These are phyloP conservation scores for Drosophila macrospina DNA, from an alignment of 2,888 invertebrate species.

Conservation along the genomic window DNA sequence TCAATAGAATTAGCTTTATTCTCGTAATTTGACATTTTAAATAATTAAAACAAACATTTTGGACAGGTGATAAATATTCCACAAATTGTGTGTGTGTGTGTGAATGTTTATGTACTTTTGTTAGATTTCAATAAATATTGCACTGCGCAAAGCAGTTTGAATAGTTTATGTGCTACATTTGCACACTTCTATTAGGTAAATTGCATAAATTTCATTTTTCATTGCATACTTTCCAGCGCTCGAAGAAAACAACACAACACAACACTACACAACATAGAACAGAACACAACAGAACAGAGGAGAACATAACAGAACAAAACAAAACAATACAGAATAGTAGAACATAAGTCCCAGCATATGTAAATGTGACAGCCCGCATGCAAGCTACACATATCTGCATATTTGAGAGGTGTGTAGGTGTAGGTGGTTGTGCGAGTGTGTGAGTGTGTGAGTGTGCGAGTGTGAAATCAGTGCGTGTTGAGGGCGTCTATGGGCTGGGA, in stretches of 20 bases:
- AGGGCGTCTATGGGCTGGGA: constrained; percentile 47
- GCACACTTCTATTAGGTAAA: constrained; percentile 47
- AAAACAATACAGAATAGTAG: constrained; percentile 21
- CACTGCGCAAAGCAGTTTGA: constrained; percentile 31
- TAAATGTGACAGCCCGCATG: constrained; percentile 70
- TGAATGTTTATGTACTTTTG: background rate
- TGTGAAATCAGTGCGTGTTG: constrained; percentile 69
- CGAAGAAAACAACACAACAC: constrained; percentile 30
- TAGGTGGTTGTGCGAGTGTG: constrained; percentile 3
- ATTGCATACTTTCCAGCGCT: constrained; percentile 48
- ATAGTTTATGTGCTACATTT: constrained; percentile 49
- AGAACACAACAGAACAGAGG: constrained; percentile 34
- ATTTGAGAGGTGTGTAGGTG: constrained; percentile 1
- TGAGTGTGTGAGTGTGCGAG: constrained; percentile 17
- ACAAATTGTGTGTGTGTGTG: constrained; percentile 16
- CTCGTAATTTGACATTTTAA: constrained; percentile 6
- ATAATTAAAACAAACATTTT: constrained; percentile 4
- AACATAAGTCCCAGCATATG: constrained; percentile 60
- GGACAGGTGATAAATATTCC: constrained; percentile 3
- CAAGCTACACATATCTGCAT: constrained; percentile 18
- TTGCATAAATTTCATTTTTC: constrained; percentile 67
- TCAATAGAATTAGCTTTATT: constrained; percentile 5
- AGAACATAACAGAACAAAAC: constrained; percentile 35
- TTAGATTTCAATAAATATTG: constrained; percentile 38
- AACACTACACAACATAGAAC: constrained; percentile 15